Conservation (phyloP, 2,113 vertebrate species). For the Antechinus flavipes region DNA sequence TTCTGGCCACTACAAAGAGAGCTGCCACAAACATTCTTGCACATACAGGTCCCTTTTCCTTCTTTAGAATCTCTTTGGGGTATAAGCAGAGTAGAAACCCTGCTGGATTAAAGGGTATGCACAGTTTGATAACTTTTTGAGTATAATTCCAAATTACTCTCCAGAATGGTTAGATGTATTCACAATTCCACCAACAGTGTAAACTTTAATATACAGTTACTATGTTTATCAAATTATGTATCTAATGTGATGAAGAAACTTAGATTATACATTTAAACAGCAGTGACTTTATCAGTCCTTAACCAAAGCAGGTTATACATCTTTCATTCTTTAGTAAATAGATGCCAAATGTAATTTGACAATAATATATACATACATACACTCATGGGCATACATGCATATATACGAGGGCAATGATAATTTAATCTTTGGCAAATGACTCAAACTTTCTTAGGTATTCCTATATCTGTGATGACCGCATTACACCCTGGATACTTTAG, state of each 20-base stretch:
- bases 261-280: background rate
- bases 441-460: background rate
- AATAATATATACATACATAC: background rate
- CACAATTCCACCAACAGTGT: too few species aligned
- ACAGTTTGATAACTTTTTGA: too few species aligned
- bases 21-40: too few species aligned
- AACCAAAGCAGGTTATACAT: background rate
- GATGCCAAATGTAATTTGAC: background rate
- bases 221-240: background rate
- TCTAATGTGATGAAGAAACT: background rate
- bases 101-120: too few species aligned
- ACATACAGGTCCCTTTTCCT: too few species aligned
- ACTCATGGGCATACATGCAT: background rate
- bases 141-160: too few species aligned
- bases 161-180: too few species aligned
- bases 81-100: too few species aligned
- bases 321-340: constrained; percentile 7
- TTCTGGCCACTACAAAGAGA: too few species aligned
- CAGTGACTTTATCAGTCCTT: background rate
- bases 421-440: background rate
- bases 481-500: too few species aligned
- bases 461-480: too few species aligned
- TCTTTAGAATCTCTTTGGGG: too few species aligned
- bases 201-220: background rate
- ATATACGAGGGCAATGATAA: background rate